Percentiles rank a stretch among this genome's conserved stretches.
These are phyloP conservation scores for Kradibia gibbosae DNA, from an alignment of 1,140 invertebrate genomes.

Conservation along the genomic window DNA sequence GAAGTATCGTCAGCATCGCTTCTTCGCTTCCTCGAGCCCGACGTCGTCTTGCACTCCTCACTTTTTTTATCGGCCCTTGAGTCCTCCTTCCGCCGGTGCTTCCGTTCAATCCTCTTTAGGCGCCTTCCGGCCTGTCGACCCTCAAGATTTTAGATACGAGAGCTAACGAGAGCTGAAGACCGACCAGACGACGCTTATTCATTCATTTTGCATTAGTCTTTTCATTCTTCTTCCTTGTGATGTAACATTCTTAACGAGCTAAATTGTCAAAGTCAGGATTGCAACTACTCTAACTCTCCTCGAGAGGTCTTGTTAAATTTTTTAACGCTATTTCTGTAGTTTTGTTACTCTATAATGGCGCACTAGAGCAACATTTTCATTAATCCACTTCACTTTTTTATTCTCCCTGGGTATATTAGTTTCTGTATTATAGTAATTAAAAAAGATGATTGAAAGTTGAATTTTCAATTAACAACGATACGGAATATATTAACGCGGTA, in stretches of 20 bases:
- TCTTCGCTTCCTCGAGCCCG: neutral
- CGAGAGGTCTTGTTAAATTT: neutral
- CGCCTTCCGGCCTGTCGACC: constrained; percentile 39
- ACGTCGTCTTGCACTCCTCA: constrained; percentile 11
- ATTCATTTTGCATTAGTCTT: constrained; percentile 45
- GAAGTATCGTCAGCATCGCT: neutral
- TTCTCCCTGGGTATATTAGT: neutral
- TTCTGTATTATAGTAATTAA: neutral
- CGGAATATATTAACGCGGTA: neutral
- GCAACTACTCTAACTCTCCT: neutral
- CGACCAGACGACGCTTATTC: constrained; percentile 27
- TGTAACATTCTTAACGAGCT: constrained; percentile 23
- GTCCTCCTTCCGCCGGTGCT: neutral
- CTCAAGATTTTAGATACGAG: constrained; percentile 41
- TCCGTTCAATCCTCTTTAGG: constrained; percentile 39
- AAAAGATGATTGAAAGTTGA: neutral
- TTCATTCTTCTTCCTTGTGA: constrained; percentile 12
- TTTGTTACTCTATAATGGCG: neutral
- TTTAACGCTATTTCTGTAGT: neutral
- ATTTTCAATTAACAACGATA: constrained; percentile 6
- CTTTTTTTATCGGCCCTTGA: constrained; percentile 1
- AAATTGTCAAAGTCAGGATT: constrained; percentile 37
- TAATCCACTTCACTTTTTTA: neutral
- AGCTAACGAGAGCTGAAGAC: constrained; percentile 32
- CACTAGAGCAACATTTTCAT: neutral